A percentile compares a stretch with the other conserved stretches of the same genome.
phyloP scores from a whole-genome alignment of 2,797 vertebrate species.

The Sparus aurata region DNA sequence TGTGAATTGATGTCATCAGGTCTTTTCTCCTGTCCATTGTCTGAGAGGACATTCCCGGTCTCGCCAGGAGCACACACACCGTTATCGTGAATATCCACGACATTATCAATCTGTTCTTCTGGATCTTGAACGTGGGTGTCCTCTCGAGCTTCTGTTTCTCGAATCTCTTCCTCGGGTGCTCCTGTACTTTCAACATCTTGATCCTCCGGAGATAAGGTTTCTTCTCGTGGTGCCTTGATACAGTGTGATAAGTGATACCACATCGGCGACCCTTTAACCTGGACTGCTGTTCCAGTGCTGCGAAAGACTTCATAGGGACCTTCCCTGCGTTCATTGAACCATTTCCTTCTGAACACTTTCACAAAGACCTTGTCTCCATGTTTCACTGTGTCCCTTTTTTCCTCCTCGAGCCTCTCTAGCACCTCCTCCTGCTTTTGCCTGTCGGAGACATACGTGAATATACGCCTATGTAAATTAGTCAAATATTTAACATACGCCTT shows the following conservation, averaged over 20 bases:
- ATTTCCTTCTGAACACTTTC: constrained; percentile 25
- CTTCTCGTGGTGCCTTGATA: neutral
- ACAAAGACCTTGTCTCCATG: constrained; percentile 19
- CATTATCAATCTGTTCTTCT: too few relatives aligned
- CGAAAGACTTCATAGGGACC: constrained; percentile 26
- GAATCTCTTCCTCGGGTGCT: too few relatives aligned
- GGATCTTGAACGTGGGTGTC: too few relatives aligned
- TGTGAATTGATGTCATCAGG: too few relatives aligned
- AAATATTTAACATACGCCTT: neutral
- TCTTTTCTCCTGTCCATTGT: too few relatives aligned
- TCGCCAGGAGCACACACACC: too few relatives aligned
- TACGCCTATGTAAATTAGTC: neutral
- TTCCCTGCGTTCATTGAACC: neutral
- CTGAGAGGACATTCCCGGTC: too few relatives aligned
- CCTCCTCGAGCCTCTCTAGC: neutral
- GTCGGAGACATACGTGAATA: neutral
- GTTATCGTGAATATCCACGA: too few relatives aligned
- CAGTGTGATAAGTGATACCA: too few relatives aligned
- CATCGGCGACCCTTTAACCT: constrained; percentile 12
- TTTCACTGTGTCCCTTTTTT: neutral
- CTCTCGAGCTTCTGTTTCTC: too few relatives aligned
- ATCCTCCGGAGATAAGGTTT: too few relatives aligned
- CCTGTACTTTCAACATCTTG: too few relatives aligned
- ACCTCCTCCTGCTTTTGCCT: constrained; percentile 8
- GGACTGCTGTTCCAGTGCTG: neutral